These are phyloP conservation scores for Salminus brasiliensis DNA, from an alignment of 2,113 vertebrate species.

Conservation along the genomic window DNA sequence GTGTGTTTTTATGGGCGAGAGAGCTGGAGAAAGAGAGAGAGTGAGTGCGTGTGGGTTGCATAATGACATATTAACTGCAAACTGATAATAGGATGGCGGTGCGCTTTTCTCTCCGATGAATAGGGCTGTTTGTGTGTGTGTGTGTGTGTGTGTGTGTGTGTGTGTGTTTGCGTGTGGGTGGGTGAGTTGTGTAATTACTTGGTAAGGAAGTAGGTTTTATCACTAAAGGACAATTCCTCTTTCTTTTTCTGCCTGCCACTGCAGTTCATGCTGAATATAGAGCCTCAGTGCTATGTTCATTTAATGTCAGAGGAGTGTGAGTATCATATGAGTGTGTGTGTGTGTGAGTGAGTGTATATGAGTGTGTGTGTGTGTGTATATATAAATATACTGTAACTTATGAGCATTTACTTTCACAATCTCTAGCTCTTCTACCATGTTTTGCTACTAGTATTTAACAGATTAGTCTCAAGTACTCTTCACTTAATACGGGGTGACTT, in stretches of 20 bases:
- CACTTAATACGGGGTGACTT: conserved; percentile 15
- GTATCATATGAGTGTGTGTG: background rate
- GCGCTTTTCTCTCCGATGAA: conserved; percentile 39
- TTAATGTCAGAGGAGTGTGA: conserved; percentile 15
- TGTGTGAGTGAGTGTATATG: background rate
- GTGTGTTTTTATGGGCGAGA: background rate
- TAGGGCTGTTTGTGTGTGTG: conserved; percentile 27
- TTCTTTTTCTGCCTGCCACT: conserved; percentile 25
- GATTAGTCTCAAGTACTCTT: conserved; percentile 30
- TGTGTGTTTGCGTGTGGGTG: background rate
- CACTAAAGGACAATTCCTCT: conserved; percentile 23
- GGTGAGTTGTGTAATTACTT: conserved; percentile 36
- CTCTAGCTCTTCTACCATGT: conserved; percentile 59
- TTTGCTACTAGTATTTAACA: conserved; percentile 66
- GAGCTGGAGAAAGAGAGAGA: background rate
- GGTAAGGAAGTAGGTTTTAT: conserved; percentile 46
- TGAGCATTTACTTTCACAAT: conserved; percentile 54
- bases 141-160: conserved; percentile 24
- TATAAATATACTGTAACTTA: conserved; percentile 37
- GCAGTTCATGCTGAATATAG: conserved; percentile 18
- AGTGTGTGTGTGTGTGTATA: conserved; percentile 3
- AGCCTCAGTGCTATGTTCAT: conserved; percentile 29
- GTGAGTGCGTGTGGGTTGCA: conserved; percentile 35
- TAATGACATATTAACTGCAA: conserved; percentile 45
- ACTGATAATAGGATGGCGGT: conserved; percentile 36